phyloP scores from a whole-genome alignment of 2,797 vertebrate species.

The Etheostoma nigrum region DNA sequence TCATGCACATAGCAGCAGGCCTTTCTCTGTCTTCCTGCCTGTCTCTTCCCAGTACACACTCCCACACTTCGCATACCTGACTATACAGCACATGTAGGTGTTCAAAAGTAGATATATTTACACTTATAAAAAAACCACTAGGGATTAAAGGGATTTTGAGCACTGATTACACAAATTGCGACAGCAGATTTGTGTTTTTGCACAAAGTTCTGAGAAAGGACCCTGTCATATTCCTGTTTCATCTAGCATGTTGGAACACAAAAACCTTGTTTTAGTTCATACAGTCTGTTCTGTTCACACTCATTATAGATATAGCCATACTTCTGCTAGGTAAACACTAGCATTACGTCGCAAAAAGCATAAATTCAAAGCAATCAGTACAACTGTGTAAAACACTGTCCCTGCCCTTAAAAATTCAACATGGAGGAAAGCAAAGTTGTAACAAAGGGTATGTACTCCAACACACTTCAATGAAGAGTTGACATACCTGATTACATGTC shows the following conservation, averaged over 20 bases:
- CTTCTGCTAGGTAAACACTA: conserved; percentile 3
- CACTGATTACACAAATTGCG: conserved; percentile 5
- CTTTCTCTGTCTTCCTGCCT: conserved; percentile 22
- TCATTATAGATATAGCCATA: not conserved
- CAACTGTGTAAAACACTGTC: conserved; percentile 9
- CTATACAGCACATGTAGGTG: not conserved
- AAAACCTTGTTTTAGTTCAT: not conserved
- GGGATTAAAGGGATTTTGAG: conserved; percentile 22
- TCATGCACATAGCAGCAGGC: conserved; percentile 24
- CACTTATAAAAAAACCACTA: conserved; percentile 13
- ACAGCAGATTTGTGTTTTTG: conserved; percentile 44
- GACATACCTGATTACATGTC: not conserved
- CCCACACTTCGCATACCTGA: not conserved
- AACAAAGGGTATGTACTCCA: not conserved
- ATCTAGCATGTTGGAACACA: not conserved
- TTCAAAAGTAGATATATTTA: conserved; percentile 16
- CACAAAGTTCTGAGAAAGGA: conserved; percentile 23
- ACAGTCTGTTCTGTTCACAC: not conserved
- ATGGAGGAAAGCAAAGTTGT: not conserved
- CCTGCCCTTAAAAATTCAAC: not conserved
- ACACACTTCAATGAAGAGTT: not conserved
- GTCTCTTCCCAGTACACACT: not conserved
- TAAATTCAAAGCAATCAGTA: conserved; percentile 24
- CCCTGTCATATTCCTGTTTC: conserved; percentile 6
- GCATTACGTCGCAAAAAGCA: conserved; percentile 3